These are phyloP conservation scores for Oophaga pumilio DNA, from an alignment of 2,113 vertebrate genomes.

Conservation along the genomic window DNA sequence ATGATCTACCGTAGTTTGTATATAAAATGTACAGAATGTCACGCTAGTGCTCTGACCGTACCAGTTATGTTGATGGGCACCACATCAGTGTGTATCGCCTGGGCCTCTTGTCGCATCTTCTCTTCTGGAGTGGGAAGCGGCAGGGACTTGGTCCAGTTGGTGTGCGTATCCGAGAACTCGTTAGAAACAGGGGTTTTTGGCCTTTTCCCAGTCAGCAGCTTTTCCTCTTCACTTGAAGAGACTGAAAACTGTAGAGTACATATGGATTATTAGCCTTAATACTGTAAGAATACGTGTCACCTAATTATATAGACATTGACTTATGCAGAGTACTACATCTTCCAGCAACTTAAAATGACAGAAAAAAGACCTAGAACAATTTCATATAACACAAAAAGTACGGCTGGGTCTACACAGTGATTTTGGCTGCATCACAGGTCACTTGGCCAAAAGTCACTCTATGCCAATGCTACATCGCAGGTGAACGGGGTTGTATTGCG, in stretches of 20 bases:
- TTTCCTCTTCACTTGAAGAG: constrained; percentile 84
- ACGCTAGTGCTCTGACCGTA: constrained; percentile 70
- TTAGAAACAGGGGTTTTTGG: constrained; percentile 76
- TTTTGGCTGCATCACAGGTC: too few relatives aligned
- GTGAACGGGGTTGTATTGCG: too few relatives aligned
- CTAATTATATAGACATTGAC: neutral
- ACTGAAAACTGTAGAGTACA: constrained; percentile 74
- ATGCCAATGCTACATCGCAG: too few relatives aligned
- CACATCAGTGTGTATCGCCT: constrained; percentile 88
- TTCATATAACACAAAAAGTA: too few relatives aligned
- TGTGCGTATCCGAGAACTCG: constrained; percentile 79
- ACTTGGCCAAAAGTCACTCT: too few relatives aligned
- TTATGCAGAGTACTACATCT: too few relatives aligned
- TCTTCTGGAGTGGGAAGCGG: constrained; percentile 93
- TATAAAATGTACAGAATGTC: too few relatives aligned
- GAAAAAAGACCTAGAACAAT: too few relatives aligned
- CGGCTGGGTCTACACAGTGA: too few relatives aligned
- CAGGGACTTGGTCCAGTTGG: constrained; percentile 78
- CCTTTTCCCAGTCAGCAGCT: constrained; percentile 78
- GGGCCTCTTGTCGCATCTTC: constrained; percentile 91
- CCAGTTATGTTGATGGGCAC: constrained; percentile 95
- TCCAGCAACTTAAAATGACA: too few relatives aligned
- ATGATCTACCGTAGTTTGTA: too few relatives aligned
- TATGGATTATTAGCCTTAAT: neutral
- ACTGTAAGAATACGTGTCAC: too few relatives aligned